Evolutionary conservation across 1,140 invertebrate genomes (phyloP).

Genomic region (Gryllus bimaculatus): DNA sequence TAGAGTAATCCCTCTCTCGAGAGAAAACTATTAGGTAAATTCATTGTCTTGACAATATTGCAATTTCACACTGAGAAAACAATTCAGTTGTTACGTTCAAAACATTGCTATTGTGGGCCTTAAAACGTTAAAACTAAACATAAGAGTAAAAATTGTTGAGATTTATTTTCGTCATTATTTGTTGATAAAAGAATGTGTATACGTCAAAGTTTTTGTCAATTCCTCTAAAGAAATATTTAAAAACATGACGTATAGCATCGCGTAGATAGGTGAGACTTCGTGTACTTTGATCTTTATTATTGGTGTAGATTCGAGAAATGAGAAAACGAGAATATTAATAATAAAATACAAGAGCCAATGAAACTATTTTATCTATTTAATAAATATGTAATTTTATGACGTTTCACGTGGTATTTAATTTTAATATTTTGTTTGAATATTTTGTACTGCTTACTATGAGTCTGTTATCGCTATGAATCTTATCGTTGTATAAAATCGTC

Average conservation of each 20-base stretch:
- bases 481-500: background rate
- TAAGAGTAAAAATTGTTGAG: slow-evolving; percentile 31
- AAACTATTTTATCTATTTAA: slow-evolving; percentile 2
- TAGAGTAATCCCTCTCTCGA: background rate
- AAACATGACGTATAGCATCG: slow-evolving; percentile 7
- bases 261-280: background rate
- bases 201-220: slow-evolving; percentile 13
- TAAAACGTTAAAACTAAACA: slow-evolving; percentile 37
- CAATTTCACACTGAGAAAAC: slow-evolving; percentile 17
- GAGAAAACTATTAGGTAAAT: background rate
- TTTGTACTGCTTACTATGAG: background rate
- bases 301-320: background rate
- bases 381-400: slow-evolving; percentile 1
- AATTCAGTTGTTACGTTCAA: slow-evolving; percentile 38
- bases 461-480: slow-evolving; percentile 1
- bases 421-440: background rate
- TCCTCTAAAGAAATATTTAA: background rate
- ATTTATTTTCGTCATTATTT: slow-evolving; percentile 29
- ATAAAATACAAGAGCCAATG: slow-evolving; percentile 5
- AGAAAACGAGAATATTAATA: background rate
- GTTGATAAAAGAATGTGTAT: slow-evolving; percentile 10
- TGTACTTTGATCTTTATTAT: slow-evolving; percentile 1
- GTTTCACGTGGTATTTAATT: background rate
- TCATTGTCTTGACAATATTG: slow-evolving; percentile 20
- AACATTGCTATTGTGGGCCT: slow-evolving; percentile 40